Evolutionary conservation across 64 coral and sea anemone genomes (phyloP).

Genomic region (Montipora cactus): DNA sequence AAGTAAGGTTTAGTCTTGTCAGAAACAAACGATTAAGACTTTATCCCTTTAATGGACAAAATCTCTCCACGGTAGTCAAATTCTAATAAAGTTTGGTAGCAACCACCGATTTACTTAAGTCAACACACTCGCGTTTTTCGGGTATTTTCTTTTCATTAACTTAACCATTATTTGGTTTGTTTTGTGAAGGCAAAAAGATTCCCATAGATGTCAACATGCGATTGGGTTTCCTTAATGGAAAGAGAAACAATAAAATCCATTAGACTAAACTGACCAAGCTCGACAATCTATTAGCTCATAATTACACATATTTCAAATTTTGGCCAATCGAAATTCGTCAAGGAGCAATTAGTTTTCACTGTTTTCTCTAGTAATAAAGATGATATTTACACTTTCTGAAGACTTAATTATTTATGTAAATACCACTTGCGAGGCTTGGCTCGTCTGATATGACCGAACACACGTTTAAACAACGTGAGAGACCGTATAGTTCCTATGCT

Average conservation of each 20-base stretch:
- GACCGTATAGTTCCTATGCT: neutral
- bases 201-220: slow-evolving; percentile 10
- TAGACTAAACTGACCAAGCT: slow-evolving; percentile 7
- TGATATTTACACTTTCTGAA: slow-evolving; percentile 74
- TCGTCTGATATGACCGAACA: slow-evolving; percentile 32
- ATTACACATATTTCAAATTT: slow-evolving; percentile 35
- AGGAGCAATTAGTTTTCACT: slow-evolving; percentile 66
- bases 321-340: slow-evolving; percentile 38
- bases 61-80: neutral
- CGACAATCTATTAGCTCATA: slow-evolving; percentile 5
- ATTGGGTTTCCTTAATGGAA: slow-evolving; percentile 32
- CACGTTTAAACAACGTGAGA: neutral
- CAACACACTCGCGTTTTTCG: neutral
- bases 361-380: slow-evolving; percentile 71
- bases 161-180: slow-evolving; percentile 10
- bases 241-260: slow-evolving; percentile 27
- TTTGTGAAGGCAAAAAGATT: slow-evolving; percentile 25
- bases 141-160: slow-evolving; percentile 7
- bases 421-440: slow-evolving; percentile 72
- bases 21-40: neutral
- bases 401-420: slow-evolving; percentile 93
- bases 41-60: neutral
- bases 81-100: neutral
- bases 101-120: neutral
- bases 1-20: neutral